A percentile compares a stretch with the other conserved stretches of the same genome.
Conservation (phyloP, 2,888 invertebrate species). For the Timandra comae region DNA sequence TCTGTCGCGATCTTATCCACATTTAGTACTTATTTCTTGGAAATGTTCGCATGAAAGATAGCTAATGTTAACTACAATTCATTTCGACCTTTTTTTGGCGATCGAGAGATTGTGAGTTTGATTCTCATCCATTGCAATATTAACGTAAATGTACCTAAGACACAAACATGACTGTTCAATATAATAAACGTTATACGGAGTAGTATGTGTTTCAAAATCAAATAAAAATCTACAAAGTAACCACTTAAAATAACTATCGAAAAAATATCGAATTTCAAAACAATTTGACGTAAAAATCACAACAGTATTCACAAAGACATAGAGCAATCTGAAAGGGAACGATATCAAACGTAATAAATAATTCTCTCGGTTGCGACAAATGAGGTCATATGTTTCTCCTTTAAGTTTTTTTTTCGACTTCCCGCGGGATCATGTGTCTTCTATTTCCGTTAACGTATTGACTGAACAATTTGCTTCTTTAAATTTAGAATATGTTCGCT, state of each 20-base stretch:
- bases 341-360: constrained; percentile 74
- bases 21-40: too few species aligned
- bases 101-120: too few species aligned
- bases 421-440: constrained; percentile 75
- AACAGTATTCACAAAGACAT: constrained; percentile 49
- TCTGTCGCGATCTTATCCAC: too few species aligned
- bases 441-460: constrained; percentile 74
- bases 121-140: too few species aligned
- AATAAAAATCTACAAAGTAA: neutral
- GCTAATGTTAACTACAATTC: too few species aligned
- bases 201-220: too few species aligned
- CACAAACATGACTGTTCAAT: too few species aligned
- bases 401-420: constrained; percentile 68
- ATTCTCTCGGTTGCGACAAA: constrained; percentile 70
- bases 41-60: too few species aligned
- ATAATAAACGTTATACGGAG: too few species aligned
- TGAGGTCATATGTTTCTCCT: constrained; percentile 76
- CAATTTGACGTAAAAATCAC: constrained; percentile 41
- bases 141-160: too few species aligned
- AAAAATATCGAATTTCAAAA: constrained; percentile 2
- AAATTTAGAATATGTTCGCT: constrained; percentile 72
- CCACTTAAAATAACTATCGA: neutral
- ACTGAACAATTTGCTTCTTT: constrained; percentile 71
- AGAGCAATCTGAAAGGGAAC: constrained; percentile 51
- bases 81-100: too few species aligned